Percentiles rank a stretch among this genome's conserved stretches.
These are phyloP conservation scores for Rhinoderma darwinii DNA, from an alignment of 2,113 vertebrate genomes.

Conservation along the genomic window DNA sequence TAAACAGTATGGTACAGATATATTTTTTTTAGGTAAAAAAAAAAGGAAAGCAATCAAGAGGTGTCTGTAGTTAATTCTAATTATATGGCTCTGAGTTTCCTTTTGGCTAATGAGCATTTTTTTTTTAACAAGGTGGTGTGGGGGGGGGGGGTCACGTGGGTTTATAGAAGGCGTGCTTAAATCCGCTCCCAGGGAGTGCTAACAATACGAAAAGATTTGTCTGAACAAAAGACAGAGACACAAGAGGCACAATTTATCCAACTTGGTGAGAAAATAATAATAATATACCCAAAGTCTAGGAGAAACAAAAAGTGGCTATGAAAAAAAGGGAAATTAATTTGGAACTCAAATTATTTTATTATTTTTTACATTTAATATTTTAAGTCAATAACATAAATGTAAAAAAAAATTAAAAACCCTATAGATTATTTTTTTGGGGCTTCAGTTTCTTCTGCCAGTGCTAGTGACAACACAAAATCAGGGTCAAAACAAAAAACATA, in stretches of 20 bases:
- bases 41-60: constrained; percentile 66
- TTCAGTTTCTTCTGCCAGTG: no score
- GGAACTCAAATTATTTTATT: background rate
- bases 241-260: constrained; percentile 74
- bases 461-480: no score
- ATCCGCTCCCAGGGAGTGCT: constrained; percentile 76
- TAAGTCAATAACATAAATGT: no score
- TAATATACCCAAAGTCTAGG: constrained; percentile 20
- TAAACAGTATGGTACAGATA: constrained; percentile 53
- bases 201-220: constrained; percentile 82
- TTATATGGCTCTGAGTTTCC: constrained; percentile 68
- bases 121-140: constrained; percentile 56
- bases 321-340: background rate
- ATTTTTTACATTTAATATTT: no score
- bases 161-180: constrained; percentile 67
- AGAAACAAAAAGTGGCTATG: background rate
- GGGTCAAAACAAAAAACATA: background rate
- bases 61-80: constrained; percentile 74
- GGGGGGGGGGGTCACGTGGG: constrained; percentile 68
- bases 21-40: constrained; percentile 43
- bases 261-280: constrained; percentile 72
- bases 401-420: no score
- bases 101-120: constrained; percentile 69
- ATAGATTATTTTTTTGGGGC: no score
- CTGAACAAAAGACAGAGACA: constrained; percentile 83